These are phyloP conservation scores for Morpho achilles DNA, from an alignment of 2,888 invertebrate species.

Conservation along the genomic window DNA sequence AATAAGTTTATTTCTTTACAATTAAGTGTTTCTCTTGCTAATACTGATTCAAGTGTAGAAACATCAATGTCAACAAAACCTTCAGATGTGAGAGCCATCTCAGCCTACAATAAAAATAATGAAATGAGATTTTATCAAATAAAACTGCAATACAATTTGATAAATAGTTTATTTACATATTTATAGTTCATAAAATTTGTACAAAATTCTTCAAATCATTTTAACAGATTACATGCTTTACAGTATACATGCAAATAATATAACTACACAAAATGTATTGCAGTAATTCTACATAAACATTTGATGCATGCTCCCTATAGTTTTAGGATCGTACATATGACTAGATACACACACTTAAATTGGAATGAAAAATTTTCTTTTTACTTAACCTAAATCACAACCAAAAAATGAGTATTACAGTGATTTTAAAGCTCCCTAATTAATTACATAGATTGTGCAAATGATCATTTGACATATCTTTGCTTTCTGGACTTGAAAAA, in stretches of 20 bases:
- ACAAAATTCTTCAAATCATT: conserved; percentile 47
- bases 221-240: conserved; percentile 50
- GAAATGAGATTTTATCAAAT: conserved; percentile 49
- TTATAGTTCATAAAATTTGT: conserved; percentile 44
- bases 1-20: conserved; percentile 95
- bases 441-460: conserved; percentile 48
- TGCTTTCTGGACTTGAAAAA: conserved; percentile 61
- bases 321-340: conserved; percentile 21
- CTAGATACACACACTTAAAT: conserved; percentile 27
- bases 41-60: conserved; percentile 93
- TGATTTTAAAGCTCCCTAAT: conserved; percentile 19
- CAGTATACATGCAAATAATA: conserved; percentile 51
- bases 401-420: conserved; percentile 52
- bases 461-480: conserved; percentile 52
- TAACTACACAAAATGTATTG: conserved; percentile 69
- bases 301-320: conserved; percentile 10
- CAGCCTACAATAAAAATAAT: conserved; percentile 83
- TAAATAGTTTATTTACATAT: conserved; percentile 63
- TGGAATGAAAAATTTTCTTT: conserved; percentile 21
- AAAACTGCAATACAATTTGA: conserved; percentile 80
- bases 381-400: conserved; percentile 61
- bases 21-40: conserved; percentile 95
- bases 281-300: conserved; percentile 42
- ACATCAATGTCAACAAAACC: conserved; percentile 98
- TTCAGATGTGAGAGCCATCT: conserved; percentile 96